These are phyloP conservation scores for Morelia viridis DNA, from an alignment of 2,797 vertebrate genomes.

Conservation along the genomic window DNA sequence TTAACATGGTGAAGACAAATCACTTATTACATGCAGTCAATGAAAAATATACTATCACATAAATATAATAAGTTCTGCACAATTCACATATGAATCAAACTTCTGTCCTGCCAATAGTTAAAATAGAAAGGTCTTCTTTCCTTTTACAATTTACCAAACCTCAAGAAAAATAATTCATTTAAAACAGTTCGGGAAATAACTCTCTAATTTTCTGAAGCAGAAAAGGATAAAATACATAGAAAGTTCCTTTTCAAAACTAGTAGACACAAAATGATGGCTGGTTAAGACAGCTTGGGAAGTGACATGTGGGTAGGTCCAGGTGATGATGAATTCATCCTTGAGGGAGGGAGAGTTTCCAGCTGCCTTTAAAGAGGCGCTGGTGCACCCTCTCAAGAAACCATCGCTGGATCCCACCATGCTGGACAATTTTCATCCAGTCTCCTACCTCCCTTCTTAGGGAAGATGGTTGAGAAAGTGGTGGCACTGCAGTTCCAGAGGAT, in stretches of 20 bases:
- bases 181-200: neutral
- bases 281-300: no score
- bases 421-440: no score
- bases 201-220: neutral
- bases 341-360: no score
- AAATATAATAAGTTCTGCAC: neutral
- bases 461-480: no score
- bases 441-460: no score
- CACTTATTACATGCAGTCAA: neutral
- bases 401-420: no score
- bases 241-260: neutral
- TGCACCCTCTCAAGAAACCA: no score
- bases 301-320: no score
- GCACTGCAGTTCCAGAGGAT: no score
- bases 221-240: neutral
- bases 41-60: neutral
- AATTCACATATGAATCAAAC: neutral
- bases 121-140: neutral
- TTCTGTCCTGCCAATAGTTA: neutral
- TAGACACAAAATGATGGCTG: neutral
- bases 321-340: no score
- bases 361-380: no score
- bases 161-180: neutral
- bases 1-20: constrained; percentile 4
- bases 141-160: neutral